Base-by-base conservation (phyloP, 2,113 vertebrate genomes). In the Marmota monax region DNA sequence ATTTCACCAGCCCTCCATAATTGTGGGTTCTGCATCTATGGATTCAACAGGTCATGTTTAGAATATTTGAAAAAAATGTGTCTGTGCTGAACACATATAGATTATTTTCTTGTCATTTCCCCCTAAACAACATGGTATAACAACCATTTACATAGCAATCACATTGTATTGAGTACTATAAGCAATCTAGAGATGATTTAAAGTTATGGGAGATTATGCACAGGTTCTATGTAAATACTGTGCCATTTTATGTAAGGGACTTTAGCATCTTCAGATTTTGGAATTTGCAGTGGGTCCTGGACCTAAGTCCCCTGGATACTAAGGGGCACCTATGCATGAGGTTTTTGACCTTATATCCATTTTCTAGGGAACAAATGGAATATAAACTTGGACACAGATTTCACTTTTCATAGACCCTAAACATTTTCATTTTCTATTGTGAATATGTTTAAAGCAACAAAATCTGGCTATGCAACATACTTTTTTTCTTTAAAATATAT, bases 401-500 rank as follows among this genome's bases (percentile, higher is more conserved):
- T 94, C 69, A n/a, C 70, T 95, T 77, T 78, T 92, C 70, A 93
- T 27, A 93, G 90, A 7, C 34, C 34, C 42, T 3, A 82, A 79
- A 94, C 11, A 90, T 32, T 78, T 83, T 73, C 70, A 78, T 90
- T 88, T 95, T 70, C 87, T 93, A 45, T 53, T 93, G 58, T 91
- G 82, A 95, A 39, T 93, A 84, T 88, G 93, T 92, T 91, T 78
- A 96, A 90, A 90, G 72, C 77, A 82, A 83, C 70, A 95, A 90
- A 92, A 92, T 90, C 90, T 94, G 80, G 69, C 89, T 86, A 74
- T 82, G 70, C 12, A n/a, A 73, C 2, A 87, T 70, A 63, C 20
- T 67, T 77, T 88, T 58, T 67, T 85, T 29, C 73, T 97, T 88
- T 92, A 85, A 95, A 92, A 45, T 22, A 61, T 4, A 2, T 58